phyloP scores from a whole-genome alignment of 2,888 invertebrate genomes.

The Pocota personata region DNA sequence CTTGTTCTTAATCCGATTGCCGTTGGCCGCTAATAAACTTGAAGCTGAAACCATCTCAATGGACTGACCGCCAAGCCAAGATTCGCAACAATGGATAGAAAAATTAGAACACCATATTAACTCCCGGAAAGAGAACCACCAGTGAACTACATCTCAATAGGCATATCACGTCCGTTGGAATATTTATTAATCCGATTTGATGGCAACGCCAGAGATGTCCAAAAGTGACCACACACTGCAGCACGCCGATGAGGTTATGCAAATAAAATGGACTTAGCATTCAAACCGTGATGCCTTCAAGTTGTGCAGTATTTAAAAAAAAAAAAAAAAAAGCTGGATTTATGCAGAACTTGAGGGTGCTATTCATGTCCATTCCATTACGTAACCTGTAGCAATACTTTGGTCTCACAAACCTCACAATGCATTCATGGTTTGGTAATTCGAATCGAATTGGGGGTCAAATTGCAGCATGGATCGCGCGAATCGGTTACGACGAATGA shows the following conservation, averaged over 20 bases:
- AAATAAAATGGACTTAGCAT: constrained; percentile 40
- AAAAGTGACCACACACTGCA: constrained; percentile 57
- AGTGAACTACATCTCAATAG: constrained; percentile 20
- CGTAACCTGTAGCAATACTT: background rate
- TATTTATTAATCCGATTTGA: constrained; percentile 40
- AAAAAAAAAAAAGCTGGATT: background rate
- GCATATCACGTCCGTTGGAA: constrained; percentile 49
- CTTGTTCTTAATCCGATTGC: constrained; percentile 21
- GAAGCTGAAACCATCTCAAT: constrained; percentile 1
- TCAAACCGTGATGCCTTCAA: constrained; percentile 23
- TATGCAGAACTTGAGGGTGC: constrained; percentile 33
- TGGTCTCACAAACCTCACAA: background rate
- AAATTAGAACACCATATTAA: constrained; percentile 5
- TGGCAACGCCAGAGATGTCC: constrained; percentile 54
- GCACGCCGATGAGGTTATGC: constrained; percentile 25
- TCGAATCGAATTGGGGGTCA: constrained; percentile 38
- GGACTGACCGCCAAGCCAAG: background rate
- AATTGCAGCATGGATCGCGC: constrained; percentile 45
- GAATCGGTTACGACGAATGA: constrained; percentile 24
- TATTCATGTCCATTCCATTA: constrained; percentile 6
- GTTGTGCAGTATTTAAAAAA: background rate
- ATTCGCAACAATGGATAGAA: constrained; percentile 17
- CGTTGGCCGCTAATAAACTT: constrained; percentile 21
- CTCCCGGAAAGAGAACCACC: background rate
- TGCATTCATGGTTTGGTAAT: constrained; percentile 25